Conservation (phyloP, 2,888 invertebrate genomes). For the Hirudinaria manillensis region DNA sequence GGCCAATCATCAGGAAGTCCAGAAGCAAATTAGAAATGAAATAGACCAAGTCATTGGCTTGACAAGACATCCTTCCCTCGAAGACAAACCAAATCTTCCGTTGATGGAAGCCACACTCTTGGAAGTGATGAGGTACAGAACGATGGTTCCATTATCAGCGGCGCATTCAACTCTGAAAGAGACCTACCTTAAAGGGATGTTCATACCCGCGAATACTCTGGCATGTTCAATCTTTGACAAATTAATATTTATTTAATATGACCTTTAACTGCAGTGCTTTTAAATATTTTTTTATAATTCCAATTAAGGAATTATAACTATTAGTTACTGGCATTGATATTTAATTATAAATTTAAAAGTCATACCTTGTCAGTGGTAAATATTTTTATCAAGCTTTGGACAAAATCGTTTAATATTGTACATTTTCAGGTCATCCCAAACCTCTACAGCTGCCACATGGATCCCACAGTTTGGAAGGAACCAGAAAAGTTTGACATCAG, state of each 20-base stretch:
- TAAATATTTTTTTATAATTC: too few relatives aligned
- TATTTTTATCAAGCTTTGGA: too few relatives aligned
- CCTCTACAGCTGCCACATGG: slow-evolving; percentile 30
- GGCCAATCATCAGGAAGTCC: slow-evolving; percentile 45
- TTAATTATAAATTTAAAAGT: too few relatives aligned
- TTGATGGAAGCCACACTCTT: slow-evolving; percentile 45
- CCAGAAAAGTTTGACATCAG: slow-evolving; percentile 23
- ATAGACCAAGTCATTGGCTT: slow-evolving; percentile 36
- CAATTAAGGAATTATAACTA: too few relatives aligned
- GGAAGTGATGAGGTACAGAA: slow-evolving; percentile 44
- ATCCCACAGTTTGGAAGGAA: slow-evolving; percentile 24
- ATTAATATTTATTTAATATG: too few relatives aligned
- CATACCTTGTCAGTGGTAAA: too few relatives aligned
- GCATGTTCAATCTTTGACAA: too few relatives aligned
- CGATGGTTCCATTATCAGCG: slow-evolving; percentile 47
- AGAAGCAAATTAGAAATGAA: slow-evolving; percentile 45
- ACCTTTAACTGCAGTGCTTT: too few relatives aligned
- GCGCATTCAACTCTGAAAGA: slow-evolving; percentile 45
- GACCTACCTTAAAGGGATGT: slow-evolving; percentile 39
- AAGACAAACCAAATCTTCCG: slow-evolving; percentile 42
- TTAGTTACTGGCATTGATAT: too few relatives aligned
- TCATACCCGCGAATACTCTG: slow-evolving; percentile 43
- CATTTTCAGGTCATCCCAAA: not conserved
- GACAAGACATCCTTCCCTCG: slow-evolving; percentile 38
- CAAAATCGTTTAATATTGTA: too few relatives aligned